Percentiles rank a stretch among this genome's conserved stretches.
These are phyloP conservation scores for Lasioglossum zephyrum DNA, from an alignment of 2,888 invertebrate species.

Conservation along the genomic window DNA sequence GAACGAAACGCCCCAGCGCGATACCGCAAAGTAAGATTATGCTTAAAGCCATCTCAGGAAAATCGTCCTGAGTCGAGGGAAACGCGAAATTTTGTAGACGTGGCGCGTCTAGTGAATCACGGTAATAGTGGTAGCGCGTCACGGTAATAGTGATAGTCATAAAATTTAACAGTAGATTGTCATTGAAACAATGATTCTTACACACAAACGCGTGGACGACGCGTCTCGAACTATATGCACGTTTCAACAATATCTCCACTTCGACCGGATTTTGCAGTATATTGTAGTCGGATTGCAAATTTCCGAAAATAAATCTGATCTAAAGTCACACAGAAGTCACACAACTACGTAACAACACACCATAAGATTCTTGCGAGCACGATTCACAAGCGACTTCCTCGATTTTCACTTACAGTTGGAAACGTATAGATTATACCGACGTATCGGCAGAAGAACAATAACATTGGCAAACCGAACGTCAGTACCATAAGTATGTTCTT, in stretches of 20 bases:
- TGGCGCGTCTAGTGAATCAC: too few species aligned
- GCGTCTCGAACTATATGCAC: neutral
- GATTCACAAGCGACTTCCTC: neutral
- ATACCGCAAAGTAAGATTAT: too few species aligned
- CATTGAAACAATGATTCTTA: neutral
- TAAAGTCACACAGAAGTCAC: neutral
- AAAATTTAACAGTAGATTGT: neutral
- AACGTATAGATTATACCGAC: neutral
- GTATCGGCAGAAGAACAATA: neutral
- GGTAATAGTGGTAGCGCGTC: neutral
- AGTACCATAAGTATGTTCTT: neutral
- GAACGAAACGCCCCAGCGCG: too few species aligned
- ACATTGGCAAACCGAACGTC: neutral
- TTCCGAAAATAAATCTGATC: conserved; percentile 7
- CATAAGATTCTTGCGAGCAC: neutral
- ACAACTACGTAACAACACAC: neutral
- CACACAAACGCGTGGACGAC: neutral
- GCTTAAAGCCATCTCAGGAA: too few species aligned
- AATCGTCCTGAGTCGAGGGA: neutral
- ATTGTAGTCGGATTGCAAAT: neutral
- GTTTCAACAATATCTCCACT: neutral
- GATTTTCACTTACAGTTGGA: neutral
- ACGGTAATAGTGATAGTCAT: neutral
- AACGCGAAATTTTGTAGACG: neutral
- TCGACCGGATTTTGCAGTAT: neutral